Conservation (phyloP, 2,113 vertebrate genomes). For the Poeciliopsis retropinna region DNA sequence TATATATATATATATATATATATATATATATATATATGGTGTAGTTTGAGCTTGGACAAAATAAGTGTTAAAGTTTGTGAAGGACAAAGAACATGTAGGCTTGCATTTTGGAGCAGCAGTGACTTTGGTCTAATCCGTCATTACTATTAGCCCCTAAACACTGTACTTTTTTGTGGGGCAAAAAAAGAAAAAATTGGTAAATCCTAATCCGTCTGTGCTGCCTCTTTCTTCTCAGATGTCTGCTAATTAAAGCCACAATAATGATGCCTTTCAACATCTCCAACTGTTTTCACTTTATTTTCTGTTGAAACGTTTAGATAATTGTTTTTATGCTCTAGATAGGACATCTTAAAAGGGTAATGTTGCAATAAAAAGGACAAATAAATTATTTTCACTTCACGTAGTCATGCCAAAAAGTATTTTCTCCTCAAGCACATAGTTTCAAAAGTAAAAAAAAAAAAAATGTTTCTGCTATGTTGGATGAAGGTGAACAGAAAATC, state of each 20-base stretch:
- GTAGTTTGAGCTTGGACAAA: slow-evolving; percentile 29
- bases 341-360: slow-evolving; percentile 17
- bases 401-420: not conserved
- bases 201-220: slow-evolving; percentile 50
- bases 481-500: not conserved
- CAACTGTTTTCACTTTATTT: slow-evolving; percentile 25
- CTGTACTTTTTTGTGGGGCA: slow-evolving; percentile 40
- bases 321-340: slow-evolving; percentile 2
- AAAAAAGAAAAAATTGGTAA: slow-evolving; percentile 56
- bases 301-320: slow-evolving; percentile 32
- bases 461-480: not conserved
- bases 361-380: slow-evolving; percentile 10
- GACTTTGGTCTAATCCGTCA: slow-evolving; percentile 81
- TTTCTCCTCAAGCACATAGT: not conserved
- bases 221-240: slow-evolving; percentile 34
- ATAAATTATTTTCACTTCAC: not conserved
- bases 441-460: not conserved
- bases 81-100: slow-evolving; percentile 47
- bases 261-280: slow-evolving; percentile 60
- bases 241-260: slow-evolving; percentile 59
- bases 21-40: too few species aligned
- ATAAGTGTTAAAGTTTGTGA: slow-evolving; percentile 31
- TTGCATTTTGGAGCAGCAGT: slow-evolving; percentile 57
- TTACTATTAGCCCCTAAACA: slow-evolving; percentile 58
- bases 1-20: not conserved